Base-by-base conservation (phyloP, 2,113 vertebrate species). In the Hirundichthys speculiger region DNA sequence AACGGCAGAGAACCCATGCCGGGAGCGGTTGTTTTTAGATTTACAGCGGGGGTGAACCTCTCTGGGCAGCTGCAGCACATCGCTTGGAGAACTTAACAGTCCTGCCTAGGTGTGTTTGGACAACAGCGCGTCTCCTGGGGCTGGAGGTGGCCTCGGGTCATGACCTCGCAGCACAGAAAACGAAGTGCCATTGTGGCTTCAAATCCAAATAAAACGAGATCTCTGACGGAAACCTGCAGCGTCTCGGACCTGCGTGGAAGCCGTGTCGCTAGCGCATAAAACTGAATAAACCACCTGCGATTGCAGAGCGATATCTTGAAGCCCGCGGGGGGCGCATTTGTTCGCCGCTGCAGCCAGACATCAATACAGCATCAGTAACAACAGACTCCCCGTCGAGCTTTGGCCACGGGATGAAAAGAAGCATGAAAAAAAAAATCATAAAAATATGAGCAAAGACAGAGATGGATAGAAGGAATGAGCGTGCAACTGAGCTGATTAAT, bases 371-470 rank as follows among this genome's bases (percentile, higher is more conserved):
- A 83, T 75, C 66, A 64, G 66, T 69, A 79, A 83, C 75, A 73
- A 75, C 83, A 84, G 82, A n/a, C 82, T 68, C 78, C 69, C 79
- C 84, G 48, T 63, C 81, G 74, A 79, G 64, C 71, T 67, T 59
- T 50, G 64, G 82, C 72, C 83, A 81, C 59, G 15, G 66, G 84
- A 75, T 1, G 85, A 80, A 58, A 38, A 9, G 52, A 69, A 80
- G 86, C 83, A 20, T 68, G 77, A 79, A 68, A 72, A 69, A 69
- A 60, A 79, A 65, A 68, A 42, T 80, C 63, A 73, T 61, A 73
- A 87, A 80, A 73, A 53, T 34, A 13, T 39, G n/a, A n/a, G n/a
- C n/a, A n/a, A n/a, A n/a, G n/a, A n/a, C n/a, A n/a, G n/a, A n/a
- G n/a, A n/a, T n/a, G n/a, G n/a, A n/a, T n/a, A n/a, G n/a, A n/a